Evolutionary conservation across 2,113 vertebrate genomes (phyloP).

Genomic region (Ceyx margarethae): DNA sequence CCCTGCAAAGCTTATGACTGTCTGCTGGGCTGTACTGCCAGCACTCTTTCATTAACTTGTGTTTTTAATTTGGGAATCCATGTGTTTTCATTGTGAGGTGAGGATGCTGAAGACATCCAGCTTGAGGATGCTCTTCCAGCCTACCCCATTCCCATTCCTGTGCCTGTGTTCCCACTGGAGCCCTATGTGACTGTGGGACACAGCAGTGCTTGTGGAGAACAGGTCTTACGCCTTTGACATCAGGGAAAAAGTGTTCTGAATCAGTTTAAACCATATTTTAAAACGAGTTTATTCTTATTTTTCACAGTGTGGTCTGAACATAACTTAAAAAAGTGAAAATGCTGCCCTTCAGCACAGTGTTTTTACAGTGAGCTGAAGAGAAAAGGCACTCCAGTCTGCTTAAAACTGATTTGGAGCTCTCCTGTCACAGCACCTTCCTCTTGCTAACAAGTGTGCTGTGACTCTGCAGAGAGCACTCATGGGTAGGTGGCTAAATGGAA

Average conservation of each 20-base stretch:
- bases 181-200: rapidly evolving
- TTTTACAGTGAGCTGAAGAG: not conserved
- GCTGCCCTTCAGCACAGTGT: not conserved
- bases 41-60: not conserved
- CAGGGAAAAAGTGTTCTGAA: not conserved
- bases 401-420: not conserved
- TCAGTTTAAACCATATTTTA: not conserved
- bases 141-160: rapidly evolving
- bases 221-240: not conserved
- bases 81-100: not conserved
- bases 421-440: not conserved
- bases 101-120: not conserved
- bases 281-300: not conserved
- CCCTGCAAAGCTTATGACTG: not conserved
- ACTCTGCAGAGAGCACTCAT: not conserved
- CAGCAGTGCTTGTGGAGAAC: not conserved
- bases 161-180: rapidly evolving
- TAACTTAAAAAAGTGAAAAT: not conserved
- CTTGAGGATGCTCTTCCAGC: not conserved
- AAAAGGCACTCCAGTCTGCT: not conserved
- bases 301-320: not conserved
- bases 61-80: not conserved
- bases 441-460: not conserved
- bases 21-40: not conserved
- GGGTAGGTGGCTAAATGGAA: not conserved